Evolutionary conservation across 2,888 invertebrate genomes (phyloP).

Genomic region (Drosophila borborema): DNA sequence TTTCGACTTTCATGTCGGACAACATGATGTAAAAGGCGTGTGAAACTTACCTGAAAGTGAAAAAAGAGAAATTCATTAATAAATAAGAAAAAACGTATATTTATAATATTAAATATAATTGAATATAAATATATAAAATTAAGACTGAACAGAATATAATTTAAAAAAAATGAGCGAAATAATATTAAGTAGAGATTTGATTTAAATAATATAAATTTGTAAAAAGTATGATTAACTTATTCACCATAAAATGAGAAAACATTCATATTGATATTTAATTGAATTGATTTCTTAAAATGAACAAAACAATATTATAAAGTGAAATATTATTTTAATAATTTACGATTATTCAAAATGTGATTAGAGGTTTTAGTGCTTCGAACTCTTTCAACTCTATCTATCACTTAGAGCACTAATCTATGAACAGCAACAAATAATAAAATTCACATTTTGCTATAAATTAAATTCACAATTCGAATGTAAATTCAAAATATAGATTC

Average conservation of each 20-base stretch:
- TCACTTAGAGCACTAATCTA: background rate
- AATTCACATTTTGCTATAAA: background rate
- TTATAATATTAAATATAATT: background rate
- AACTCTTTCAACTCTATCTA: background rate
- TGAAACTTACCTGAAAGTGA: slow-evolving; percentile 61
- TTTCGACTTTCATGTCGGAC: background rate
- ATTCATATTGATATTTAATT: too few relatives aligned
- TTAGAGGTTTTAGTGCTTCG: background rate
- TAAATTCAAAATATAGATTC: background rate
- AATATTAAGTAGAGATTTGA: background rate
- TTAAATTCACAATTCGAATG: background rate
- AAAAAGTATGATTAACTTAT: background rate
- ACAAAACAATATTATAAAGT: too few relatives aligned
- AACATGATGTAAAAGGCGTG: background rate
- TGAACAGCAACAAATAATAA: background rate
- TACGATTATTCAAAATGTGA: background rate
- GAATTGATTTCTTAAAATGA: too few relatives aligned
- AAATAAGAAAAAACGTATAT: background rate
- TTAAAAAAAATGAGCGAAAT: background rate
- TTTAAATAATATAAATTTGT: background rate
- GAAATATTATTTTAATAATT: background rate
- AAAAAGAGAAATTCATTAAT: background rate
- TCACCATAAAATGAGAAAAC: too few relatives aligned
- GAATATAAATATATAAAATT: background rate
- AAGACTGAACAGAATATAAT: background rate